phyloP scores from a whole-genome alignment of 2,888 invertebrate species.

The Agrotis segetum region DNA sequence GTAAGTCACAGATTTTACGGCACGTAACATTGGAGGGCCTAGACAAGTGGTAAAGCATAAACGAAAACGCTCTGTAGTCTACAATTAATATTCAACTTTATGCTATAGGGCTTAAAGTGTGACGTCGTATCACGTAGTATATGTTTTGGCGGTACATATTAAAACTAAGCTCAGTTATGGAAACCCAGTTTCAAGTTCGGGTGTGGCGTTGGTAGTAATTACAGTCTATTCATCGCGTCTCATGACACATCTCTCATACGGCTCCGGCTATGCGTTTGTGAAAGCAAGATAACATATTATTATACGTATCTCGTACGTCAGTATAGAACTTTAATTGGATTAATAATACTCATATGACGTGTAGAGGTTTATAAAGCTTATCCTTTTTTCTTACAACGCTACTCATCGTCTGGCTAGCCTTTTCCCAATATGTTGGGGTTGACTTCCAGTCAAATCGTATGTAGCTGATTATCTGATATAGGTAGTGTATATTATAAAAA shows the following conservation, averaged over 20 bases:
- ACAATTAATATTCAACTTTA: no score
- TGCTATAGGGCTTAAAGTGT: background rate
- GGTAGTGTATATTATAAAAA: background rate
- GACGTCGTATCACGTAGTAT: background rate
- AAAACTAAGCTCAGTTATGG: slow-evolving; percentile 42
- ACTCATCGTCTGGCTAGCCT: no score
- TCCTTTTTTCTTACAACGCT: no score
- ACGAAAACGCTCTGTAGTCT: no score
- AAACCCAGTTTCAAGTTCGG: slow-evolving; percentile 57
- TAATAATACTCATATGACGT: slow-evolving; percentile 23
- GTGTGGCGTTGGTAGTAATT: slow-evolving; percentile 67
- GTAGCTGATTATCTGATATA: no score
- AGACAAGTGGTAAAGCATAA: no score
- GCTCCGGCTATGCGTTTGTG: slow-evolving; percentile 40
- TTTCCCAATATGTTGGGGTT: no score
- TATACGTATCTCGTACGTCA: slow-evolving; percentile 20
- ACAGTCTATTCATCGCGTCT: slow-evolving; percentile 69
- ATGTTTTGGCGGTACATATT: slow-evolving; percentile 40
- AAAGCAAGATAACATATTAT: slow-evolving; percentile 53
- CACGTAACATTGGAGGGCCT: background rate
- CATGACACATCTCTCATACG: slow-evolving; percentile 20
- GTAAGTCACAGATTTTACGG: background rate
- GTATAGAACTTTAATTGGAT: slow-evolving; percentile 39
- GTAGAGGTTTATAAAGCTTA: slow-evolving; percentile 19
- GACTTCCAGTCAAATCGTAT: no score